Percentiles rank a stretch among this genome's conserved stretches.
phyloP scores from a whole-genome alignment of 2,888 invertebrate genomes.

The Lymantria dispar region DNA sequence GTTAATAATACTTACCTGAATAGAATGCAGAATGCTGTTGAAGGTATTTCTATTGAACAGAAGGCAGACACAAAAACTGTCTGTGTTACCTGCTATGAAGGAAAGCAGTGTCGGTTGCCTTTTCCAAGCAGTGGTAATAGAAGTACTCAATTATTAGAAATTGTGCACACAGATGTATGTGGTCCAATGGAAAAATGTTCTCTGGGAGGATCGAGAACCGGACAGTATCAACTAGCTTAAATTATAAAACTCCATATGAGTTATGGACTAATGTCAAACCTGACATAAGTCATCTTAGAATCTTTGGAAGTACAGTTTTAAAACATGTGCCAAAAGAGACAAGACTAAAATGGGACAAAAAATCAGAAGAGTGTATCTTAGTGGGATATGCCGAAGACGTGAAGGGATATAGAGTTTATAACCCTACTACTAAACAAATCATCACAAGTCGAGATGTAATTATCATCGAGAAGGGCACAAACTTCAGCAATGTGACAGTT shows the following conservation, averaged over 20 bases:
- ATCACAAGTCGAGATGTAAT: conserved; percentile 10
- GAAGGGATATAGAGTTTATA: conserved; percentile 8
- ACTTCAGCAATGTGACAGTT: background rate
- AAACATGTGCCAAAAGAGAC: background rate
- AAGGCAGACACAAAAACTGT: conserved; percentile 17
- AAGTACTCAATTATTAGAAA: conserved; percentile 15
- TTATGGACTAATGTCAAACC: conserved; percentile 6
- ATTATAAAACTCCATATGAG: conserved; percentile 3
- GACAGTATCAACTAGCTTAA: background rate
- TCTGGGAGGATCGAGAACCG: conserved; percentile 12
- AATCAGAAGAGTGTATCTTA: conserved; percentile 1
- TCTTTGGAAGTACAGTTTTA: conserved; percentile 2
- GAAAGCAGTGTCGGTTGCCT: conserved; percentile 18
- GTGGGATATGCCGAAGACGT: conserved; percentile 2
- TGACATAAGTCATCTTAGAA: conserved; percentile 4
- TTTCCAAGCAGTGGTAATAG: conserved; percentile 17
- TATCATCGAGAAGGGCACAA: conserved; percentile 1
- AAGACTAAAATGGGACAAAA: background rate
- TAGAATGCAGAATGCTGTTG: conserved; percentile 1
- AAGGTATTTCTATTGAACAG: background rate
- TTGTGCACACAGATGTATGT: conserved; percentile 13
- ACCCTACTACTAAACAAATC: background rate
- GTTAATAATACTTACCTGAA: background rate
- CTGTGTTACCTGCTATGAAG: conserved; percentile 24
- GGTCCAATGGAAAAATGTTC: conserved; percentile 15